phyloP scores from a whole-genome alignment of 2,888 invertebrate genomes.

The Caenorhabditis panamensis region DNA sequence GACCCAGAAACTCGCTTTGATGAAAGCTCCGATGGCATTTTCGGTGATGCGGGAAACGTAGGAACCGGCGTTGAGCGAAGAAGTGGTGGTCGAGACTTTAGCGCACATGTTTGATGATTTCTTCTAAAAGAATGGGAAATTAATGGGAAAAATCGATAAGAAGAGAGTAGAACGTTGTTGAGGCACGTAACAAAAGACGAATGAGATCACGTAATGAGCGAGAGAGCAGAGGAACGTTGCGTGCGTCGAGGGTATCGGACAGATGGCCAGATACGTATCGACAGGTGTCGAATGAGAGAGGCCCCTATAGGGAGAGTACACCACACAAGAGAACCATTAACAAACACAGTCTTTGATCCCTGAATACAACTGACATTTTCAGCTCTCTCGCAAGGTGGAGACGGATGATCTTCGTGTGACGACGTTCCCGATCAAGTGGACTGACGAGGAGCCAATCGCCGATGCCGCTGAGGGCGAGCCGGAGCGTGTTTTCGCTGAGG shows the following conservation, averaged over 20 bases:
- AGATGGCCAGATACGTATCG: too few species aligned
- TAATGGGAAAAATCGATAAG: too few species aligned
- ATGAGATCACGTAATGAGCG: too few species aligned
- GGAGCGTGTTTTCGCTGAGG: constrained; percentile 64
- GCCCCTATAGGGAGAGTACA: too few species aligned
- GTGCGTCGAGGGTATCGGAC: too few species aligned
- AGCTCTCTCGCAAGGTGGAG: constrained; percentile 72
- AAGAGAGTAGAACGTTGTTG: too few species aligned
- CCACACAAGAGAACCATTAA: not conserved
- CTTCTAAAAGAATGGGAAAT: too few species aligned
- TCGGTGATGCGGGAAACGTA: not conserved
- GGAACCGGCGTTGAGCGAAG: not conserved
- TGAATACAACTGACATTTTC: constrained; percentile 17
- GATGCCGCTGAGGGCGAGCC: constrained; percentile 53
- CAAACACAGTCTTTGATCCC: not conserved
- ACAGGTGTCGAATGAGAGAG: too few species aligned
- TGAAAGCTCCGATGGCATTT: not conserved
- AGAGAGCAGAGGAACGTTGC: too few species aligned
- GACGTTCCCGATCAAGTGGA: constrained; percentile 83
- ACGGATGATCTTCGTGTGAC: constrained; percentile 83
- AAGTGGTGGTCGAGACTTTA: too few species aligned
- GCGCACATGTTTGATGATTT: too few species aligned
- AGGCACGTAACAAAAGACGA: too few species aligned
- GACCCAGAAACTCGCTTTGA: constrained; percentile 7
- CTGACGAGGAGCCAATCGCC: constrained; percentile 76